Conservation (phyloP, 2,888 invertebrate genomes). For the Lathronympha strigana region DNA sequence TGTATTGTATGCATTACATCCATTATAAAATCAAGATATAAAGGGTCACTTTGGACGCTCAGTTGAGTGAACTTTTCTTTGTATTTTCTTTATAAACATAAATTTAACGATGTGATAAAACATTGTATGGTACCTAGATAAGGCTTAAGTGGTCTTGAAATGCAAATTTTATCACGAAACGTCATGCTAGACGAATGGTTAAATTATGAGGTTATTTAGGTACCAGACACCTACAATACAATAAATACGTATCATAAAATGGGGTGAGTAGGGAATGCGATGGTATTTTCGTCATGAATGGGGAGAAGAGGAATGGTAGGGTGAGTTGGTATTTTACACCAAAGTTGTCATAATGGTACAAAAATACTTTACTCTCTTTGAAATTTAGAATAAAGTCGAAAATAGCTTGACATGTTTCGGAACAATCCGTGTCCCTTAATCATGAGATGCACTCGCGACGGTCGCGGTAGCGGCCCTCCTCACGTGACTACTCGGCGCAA, state of each 20-base stretch:
- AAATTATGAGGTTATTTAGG: background rate
- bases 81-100: slow-evolving; percentile 23
- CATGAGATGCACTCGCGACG: too few relatives aligned
- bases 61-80: slow-evolving; percentile 16
- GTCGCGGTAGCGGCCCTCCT: too few relatives aligned
- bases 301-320: too few relatives aligned
- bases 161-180: slow-evolving; percentile 23
- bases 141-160: slow-evolving; percentile 12
- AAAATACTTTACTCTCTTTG: too few relatives aligned
- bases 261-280: too few relatives aligned
- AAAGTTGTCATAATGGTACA: too few relatives aligned
- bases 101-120: slow-evolving; percentile 23
- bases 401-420: too few relatives aligned
- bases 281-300: background rate
- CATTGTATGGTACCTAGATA: slow-evolving; percentile 24
- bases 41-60: background rate
- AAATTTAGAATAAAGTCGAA: too few relatives aligned
- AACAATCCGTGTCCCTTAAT: too few relatives aligned
- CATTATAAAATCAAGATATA: slow-evolving; percentile 11
- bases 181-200: background rate
- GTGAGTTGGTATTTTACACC: too few relatives aligned
- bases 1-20: background rate
- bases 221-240: background rate
- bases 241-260: too few relatives aligned
- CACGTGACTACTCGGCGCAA: too few relatives aligned